Evolutionary conservation across 2,888 invertebrate genomes (phyloP).

Genomic region (Cepaea hortensis): DNA sequence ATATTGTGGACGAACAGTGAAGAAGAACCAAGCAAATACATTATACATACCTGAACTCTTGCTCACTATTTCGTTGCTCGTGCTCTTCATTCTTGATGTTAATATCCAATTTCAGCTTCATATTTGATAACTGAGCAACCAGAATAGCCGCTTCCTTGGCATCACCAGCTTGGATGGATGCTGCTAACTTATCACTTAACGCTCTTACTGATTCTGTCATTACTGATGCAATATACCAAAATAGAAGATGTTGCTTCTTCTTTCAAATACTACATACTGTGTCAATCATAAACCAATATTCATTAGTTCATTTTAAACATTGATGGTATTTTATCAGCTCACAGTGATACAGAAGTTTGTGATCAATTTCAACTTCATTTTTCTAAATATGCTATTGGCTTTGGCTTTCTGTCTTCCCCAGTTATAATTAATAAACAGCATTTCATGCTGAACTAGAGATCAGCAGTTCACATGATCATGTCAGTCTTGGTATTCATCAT

Average conservation of each 20-base stretch:
- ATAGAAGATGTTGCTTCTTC: neutral
- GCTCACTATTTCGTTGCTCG: conserved; percentile 33
- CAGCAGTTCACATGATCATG: too few relatives aligned
- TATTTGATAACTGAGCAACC: conserved; percentile 16
- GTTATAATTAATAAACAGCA: too few relatives aligned
- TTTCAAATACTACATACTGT: too few relatives aligned
- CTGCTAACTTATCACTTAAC: conserved; percentile 28
- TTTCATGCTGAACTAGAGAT: too few relatives aligned
- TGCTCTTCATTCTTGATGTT: conserved; percentile 21
- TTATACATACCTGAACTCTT: conserved; percentile 36
- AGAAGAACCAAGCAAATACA: neutral
- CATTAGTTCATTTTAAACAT: too few relatives aligned
- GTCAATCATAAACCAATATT: too few relatives aligned
- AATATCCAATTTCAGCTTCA: conserved; percentile 38
- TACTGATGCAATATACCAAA: neutral
- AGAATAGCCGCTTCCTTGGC: conserved; percentile 5
- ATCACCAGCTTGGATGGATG: conserved; percentile 42
- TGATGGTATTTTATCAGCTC: too few relatives aligned
- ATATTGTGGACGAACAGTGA: too few relatives aligned
- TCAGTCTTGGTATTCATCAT: too few relatives aligned
- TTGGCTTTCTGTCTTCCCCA: too few relatives aligned
- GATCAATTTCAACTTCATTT: neutral
- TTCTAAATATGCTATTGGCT: neutral
- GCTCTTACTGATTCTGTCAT: neutral
- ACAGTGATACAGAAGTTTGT: neutral